Evolutionary conservation across 2,888 invertebrate species (phyloP), one percentile per base, ranked within the genome.

Genomic region (Calameuta pallipes): DNA sequence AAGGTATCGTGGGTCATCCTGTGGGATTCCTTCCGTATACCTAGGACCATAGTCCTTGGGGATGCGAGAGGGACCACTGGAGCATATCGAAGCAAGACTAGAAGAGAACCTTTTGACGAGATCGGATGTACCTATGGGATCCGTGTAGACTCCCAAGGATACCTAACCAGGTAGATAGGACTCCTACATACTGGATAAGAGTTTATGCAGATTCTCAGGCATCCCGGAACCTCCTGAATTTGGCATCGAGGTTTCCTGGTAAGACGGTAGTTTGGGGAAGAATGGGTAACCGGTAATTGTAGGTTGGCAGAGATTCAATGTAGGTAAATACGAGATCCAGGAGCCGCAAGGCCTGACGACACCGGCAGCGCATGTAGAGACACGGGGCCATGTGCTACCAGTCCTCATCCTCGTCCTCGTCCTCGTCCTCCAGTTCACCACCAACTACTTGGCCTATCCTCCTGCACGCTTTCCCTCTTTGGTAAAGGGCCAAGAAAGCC

Each of bases 241-340:
- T 88, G 87, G 87, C 87, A 89, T 87, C 80, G 86, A 83, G 83
- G 82, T 80, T 81, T 78, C 81, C 76, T 82, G n/a, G 31, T 69
- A 83, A 81, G 78, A 78, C 78, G 76, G 76, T 75, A 75, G 80
- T 77, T 80, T 81, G 74, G 36, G 84, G 87, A 89, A 89, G 90
- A 89, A 89, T 88, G 89, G 89, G 89, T 89, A 90, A 90, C 89
- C 89, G 89, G 91, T 91, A 91, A 91, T 91, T 91, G 91, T 91
- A 89, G 89, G 90, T 91, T 91, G 91, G 91, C 91, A 91, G 89
- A 87, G 91, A 90, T 91, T 91, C 91, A 91, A 91, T 90, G 91
- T 91, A 90, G 88, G 91, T 90, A 91, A 91, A 91, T 90, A 91
- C 88, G 87, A 86, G 86, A 87, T 89, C 85, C 84, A 80, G 84